Evolutionary conservation across 2,113 vertebrate genomes (phyloP).

Genomic region (Percina caprodes): DNA sequence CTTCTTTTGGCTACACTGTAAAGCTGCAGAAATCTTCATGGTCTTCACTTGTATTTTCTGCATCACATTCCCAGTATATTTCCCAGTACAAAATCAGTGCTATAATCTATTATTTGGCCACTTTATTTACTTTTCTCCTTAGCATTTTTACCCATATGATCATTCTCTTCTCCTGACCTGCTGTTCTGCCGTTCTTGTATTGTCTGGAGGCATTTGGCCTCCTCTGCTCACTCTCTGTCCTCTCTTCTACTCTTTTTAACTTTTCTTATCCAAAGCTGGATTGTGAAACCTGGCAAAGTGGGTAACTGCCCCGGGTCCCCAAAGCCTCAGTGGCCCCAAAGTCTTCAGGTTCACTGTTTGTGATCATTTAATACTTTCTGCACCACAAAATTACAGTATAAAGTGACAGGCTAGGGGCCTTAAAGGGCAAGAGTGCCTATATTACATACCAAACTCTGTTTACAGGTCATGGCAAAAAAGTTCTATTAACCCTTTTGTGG

Average conservation of each 20-base stretch:
- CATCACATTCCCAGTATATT: neutral
- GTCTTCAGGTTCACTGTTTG: neutral
- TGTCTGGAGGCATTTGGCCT: neutral
- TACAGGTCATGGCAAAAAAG: neutral
- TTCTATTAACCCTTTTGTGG: no score
- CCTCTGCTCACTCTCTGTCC: neutral
- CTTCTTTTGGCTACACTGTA: slow-evolving; percentile 12
- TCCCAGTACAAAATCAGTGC: neutral
- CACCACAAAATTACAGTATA: neutral
- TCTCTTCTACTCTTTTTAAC: neutral
- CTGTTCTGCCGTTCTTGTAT: neutral
- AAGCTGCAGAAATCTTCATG: neutral
- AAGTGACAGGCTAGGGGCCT: neutral
- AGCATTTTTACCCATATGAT: slow-evolving; percentile 29
- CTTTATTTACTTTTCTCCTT: slow-evolving; percentile 3
- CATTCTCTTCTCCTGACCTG: neutral
- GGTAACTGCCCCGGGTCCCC: no score
- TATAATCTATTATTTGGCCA: slow-evolving; percentile 5
- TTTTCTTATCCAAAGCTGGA: slow-evolving; percentile 23
- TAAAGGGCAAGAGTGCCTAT: neutral
- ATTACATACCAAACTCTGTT: neutral
- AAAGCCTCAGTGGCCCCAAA: neutral
- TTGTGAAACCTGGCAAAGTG: neutral
- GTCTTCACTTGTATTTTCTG: neutral
- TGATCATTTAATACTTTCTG: neutral